Evolutionary conservation across 2,113 vertebrate species (phyloP).

Genomic region (Xiphophorus couchianus): DNA sequence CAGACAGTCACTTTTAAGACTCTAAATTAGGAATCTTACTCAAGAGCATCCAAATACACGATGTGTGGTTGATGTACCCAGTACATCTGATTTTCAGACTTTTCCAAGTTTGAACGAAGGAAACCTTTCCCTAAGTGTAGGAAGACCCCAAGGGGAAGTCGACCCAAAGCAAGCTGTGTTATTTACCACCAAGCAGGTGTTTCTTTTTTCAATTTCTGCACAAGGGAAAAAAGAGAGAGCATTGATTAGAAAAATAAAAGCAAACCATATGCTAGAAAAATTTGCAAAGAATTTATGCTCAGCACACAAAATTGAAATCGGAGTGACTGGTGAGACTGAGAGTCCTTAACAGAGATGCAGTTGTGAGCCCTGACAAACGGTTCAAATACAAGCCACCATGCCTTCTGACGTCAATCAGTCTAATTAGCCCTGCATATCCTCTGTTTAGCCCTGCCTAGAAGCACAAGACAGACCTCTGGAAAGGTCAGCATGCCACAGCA

Average conservation of each 20-base stretch:
- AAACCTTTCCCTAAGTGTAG: background rate
- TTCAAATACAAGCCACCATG: conserved; percentile 69
- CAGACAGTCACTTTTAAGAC: background rate
- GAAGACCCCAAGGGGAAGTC: background rate
- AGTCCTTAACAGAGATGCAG: conserved; percentile 42
- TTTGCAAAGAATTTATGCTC: conserved; percentile 5
- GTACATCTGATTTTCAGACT: background rate
- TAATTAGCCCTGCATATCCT: conserved; percentile 76
- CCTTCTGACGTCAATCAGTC: conserved; percentile 74
- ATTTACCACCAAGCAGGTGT: background rate
- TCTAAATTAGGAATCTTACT: background rate
- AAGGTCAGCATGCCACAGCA: conserved; percentile 81
- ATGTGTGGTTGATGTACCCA: background rate
- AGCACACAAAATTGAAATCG: conserved; percentile 36
- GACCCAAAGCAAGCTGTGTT: background rate
- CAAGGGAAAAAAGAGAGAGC: background rate
- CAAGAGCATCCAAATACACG: background rate
- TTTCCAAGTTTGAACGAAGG: conserved; percentile 2
- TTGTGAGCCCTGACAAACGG: conserved; percentile 58
- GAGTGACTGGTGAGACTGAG: conserved; percentile 23
- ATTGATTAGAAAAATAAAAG: conserved; percentile 19
- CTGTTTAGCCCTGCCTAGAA: conserved; percentile 54
- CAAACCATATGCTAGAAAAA: background rate
- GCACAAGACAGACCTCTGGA: conserved; percentile 73
- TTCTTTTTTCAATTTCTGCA: background rate